Percentiles rank a stretch among this genome's conserved stretches.
These are phyloP conservation scores for Oppia nitens DNA, from an alignment of 1,140 invertebrate species.

Conservation along the genomic window DNA sequence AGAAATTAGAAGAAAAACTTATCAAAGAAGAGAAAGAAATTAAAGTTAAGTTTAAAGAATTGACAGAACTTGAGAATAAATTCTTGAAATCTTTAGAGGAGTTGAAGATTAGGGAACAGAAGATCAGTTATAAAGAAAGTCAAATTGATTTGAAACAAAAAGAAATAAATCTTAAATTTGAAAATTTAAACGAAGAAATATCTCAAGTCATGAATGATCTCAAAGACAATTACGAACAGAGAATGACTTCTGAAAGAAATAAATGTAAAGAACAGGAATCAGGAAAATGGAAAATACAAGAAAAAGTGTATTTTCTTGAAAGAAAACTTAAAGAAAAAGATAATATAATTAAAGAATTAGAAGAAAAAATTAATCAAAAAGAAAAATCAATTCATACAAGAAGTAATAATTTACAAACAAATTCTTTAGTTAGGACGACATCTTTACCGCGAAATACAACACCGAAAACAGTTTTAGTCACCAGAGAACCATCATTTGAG, in stretches of 20 bases:
- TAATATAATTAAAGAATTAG: constrained; percentile 1
- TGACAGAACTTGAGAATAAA: neutral
- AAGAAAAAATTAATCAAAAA: constrained; percentile 2
- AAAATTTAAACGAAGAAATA: constrained; percentile 2
- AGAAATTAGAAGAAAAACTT: neutral
- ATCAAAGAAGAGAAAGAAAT: neutral
- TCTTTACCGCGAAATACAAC: no score
- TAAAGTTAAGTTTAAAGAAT: neutral
- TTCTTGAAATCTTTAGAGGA: constrained; percentile 1
- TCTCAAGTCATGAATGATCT: neutral
- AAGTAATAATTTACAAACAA: no score
- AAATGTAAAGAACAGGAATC: constrained; percentile 3
- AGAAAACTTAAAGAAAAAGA: constrained; percentile 8
- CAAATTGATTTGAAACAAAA: constrained; percentile 2
- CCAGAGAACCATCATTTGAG: neutral
- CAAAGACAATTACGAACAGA: neutral
- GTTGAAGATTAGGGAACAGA: constrained; percentile 4
- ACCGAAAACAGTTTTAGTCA: neutral
- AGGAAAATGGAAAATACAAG: constrained; percentile 3
- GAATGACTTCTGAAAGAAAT: neutral
- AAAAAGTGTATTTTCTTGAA: constrained; percentile 12
- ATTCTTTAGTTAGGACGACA: no score
- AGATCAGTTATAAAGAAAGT: neutral
- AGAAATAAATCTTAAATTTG: neutral
- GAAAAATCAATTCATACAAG: no score